These are phyloP conservation scores for Xiphophorus birchmanni DNA, from an alignment of 2,797 vertebrate species.

Conservation along the genomic window DNA sequence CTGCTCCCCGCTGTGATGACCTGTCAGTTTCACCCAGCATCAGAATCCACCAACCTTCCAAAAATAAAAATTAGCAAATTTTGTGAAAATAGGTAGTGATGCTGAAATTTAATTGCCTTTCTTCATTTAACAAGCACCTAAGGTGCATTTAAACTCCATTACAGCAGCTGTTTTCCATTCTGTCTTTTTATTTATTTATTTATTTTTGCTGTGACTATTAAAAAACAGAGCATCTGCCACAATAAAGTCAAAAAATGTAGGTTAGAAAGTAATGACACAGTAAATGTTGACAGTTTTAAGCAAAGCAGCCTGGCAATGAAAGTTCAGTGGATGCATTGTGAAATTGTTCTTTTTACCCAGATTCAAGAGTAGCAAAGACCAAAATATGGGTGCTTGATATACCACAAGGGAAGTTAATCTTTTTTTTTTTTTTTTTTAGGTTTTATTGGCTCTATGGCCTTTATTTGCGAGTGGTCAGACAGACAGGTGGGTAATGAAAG, in stretches of 20 bases:
- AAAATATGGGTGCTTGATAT: neutral
- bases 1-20: neutral
- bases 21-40: neutral
- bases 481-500: too few species aligned
- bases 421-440: too few species aligned
- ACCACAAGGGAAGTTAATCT: neutral
- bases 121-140: neutral
- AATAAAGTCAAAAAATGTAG: neutral
- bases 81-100: neutral
- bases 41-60: neutral
- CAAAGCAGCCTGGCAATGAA: neutral
- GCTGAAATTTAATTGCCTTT: neutral
- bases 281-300: neutral
- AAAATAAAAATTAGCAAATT: neutral
- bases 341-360: neutral
- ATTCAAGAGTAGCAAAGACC: neutral
- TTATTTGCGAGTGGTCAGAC: too few species aligned
- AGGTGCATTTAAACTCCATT: neutral
- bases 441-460: too few species aligned
- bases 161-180: neutral
- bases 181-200: neutral
- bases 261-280: neutral
- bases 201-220: neutral
- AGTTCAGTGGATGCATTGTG: too few species aligned
- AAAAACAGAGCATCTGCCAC: neutral